Percentiles rank a stretch among this genome's conserved stretches.
Evolutionary conservation across 1,140 invertebrate species (phyloP).

Genomic region (Cryptotermes secundus): DNA sequence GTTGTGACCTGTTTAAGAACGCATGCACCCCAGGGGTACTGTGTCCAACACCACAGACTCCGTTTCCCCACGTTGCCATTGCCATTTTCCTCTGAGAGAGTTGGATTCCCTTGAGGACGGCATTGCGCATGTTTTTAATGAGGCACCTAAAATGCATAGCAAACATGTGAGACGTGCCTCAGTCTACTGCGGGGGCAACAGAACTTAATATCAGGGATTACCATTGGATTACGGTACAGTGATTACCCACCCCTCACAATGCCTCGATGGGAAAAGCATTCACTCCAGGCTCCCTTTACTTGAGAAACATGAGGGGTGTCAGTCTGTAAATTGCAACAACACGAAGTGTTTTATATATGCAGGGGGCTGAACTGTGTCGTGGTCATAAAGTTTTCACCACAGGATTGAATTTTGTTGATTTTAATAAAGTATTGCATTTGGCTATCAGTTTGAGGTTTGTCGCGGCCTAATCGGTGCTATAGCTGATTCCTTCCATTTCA

Average conservation of each 20-base stretch:
- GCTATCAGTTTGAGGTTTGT: too few species aligned
- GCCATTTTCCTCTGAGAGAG: not conserved
- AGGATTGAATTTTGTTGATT: too few species aligned
- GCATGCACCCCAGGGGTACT: not conserved
- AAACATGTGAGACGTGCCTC: not conserved
- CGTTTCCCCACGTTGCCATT: not conserved
- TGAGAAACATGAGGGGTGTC: too few species aligned
- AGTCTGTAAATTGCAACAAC: too few species aligned
- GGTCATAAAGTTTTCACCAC: too few species aligned
- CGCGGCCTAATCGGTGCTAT: too few species aligned
- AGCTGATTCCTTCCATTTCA: too few species aligned
- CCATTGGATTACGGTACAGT: conserved; percentile 1
- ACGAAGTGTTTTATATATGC: too few species aligned
- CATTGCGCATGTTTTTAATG: conserved; percentile 26
- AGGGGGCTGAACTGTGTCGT: too few species aligned
- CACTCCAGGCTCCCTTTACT: not conserved
- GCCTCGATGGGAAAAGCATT: not conserved
- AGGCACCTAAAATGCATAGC: conserved; percentile 35
- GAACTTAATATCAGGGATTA: conserved; percentile 2
- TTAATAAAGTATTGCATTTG: too few species aligned
- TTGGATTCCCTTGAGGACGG: not conserved
- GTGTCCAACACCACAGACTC: not conserved
- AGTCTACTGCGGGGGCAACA: not conserved
- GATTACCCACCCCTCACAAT: not conserved
- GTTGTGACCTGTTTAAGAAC: too few species aligned